Conservation (phyloP, 2,797 vertebrate genomes). For the Cacajao melanocephalus region DNA sequence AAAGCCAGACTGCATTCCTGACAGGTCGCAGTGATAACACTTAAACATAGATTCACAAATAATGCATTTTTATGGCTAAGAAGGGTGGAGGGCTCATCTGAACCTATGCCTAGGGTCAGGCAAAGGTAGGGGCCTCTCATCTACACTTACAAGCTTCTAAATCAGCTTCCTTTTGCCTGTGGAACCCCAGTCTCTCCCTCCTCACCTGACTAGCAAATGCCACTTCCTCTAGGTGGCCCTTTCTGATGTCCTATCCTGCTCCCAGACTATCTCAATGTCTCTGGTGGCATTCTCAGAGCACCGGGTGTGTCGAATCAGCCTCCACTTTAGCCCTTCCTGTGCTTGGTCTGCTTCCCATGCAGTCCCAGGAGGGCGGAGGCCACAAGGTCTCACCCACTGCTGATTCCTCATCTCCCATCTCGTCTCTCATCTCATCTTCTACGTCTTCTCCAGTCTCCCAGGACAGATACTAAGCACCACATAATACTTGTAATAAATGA, state of each 20-base stretch:
- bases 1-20: background rate
- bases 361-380: background rate
- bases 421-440: background rate
- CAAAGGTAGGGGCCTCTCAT: background rate
- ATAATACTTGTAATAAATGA: background rate
- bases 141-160: too few species aligned
- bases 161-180: background rate
- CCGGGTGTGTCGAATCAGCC: background rate
- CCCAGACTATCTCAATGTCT: background rate
- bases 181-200: too few species aligned
- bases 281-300: background rate
- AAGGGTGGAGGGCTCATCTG: background rate
- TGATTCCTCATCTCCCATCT: background rate
- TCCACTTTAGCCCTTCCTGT: fast-evolving
- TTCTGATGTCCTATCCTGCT: background rate
- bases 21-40: background rate
- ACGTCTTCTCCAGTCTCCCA: background rate
- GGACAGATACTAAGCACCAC: background rate
- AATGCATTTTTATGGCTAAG: background rate
- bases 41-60: background rate
- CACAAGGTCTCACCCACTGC: background rate
- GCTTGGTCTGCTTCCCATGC: fast-evolving
- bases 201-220: background rate
- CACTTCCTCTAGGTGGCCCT: background rate
- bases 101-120: background rate